Evolutionary conservation across 2,797 vertebrate genomes (phyloP).

Genomic region (Peromyscus nudipes): DNA sequence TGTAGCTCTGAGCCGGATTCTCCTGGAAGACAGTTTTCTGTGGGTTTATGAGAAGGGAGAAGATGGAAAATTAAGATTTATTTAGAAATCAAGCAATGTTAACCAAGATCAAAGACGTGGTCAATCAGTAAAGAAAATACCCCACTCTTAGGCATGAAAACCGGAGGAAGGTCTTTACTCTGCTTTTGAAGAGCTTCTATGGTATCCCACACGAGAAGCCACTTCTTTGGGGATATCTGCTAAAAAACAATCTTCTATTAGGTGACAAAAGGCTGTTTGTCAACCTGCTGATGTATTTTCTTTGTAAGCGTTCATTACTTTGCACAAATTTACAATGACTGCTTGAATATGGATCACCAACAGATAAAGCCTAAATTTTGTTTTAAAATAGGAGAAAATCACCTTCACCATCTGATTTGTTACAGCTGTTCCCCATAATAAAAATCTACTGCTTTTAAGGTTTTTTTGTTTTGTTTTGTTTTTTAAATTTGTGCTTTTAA

Average conservation of each 20-base stretch:
- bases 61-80: neutral
- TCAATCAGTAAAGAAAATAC: slow-evolving; percentile 9
- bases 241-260: slow-evolving; percentile 34
- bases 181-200: neutral
- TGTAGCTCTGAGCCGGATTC: slow-evolving; percentile 65
- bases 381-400: slow-evolving; percentile 40
- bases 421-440: neutral
- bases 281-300: slow-evolving; percentile 33
- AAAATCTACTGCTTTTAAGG: neutral
- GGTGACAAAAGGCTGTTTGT: neutral
- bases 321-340: slow-evolving; percentile 49
- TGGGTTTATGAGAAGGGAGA: slow-evolving; percentile 16
- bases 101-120: slow-evolving; percentile 51
- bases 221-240: neutral
- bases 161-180: neutral
- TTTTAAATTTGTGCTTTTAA: neutral
- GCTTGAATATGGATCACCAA: slow-evolving; percentile 44
- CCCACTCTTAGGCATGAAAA: slow-evolving; percentile 15
- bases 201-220: neutral
- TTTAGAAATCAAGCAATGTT: slow-evolving; percentile 48
- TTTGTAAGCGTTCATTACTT: slow-evolving; percentile 27
- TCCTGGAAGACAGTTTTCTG: slow-evolving; percentile 64
- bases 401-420: slow-evolving; percentile 32
- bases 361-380: slow-evolving; percentile 25
- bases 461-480: neutral